Conservation (phyloP, 2,113 vertebrate genomes). For the human (Homo sapiens) region DNA sequence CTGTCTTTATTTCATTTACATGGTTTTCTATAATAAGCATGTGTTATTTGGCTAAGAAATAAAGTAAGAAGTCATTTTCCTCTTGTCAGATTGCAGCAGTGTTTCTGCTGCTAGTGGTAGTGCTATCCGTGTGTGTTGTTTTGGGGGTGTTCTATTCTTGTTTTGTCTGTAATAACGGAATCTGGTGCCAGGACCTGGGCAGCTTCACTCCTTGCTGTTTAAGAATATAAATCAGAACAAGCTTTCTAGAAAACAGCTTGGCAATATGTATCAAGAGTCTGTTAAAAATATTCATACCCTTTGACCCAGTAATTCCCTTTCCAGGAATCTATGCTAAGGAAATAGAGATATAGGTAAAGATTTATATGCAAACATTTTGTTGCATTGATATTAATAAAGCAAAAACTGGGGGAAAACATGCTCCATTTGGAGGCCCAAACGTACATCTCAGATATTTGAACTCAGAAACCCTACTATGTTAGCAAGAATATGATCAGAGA, state of each 20-base stretch:
- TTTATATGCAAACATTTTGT: background rate
- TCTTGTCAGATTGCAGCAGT: background rate
- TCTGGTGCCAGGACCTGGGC: background rate
- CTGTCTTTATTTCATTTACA: background rate
- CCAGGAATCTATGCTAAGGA: slow-evolving; percentile 23
- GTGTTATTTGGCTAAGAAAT: background rate
- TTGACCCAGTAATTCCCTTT: slow-evolving; percentile 17
- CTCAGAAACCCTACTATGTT: background rate
- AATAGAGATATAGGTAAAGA: background rate
- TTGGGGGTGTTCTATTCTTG: background rate
- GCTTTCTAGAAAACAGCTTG: background rate
- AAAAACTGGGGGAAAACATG: background rate
- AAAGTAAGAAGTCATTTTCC: background rate
- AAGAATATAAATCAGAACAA: background rate
- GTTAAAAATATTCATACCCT: background rate
- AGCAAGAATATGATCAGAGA: background rate
- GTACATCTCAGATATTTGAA: background rate
- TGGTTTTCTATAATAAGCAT: background rate
- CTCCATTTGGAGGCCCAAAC: background rate
- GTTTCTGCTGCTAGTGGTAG: background rate
- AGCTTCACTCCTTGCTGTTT: background rate
- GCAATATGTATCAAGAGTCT: background rate
- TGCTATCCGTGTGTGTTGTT: background rate
- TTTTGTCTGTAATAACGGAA: background rate
- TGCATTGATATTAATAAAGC: background rate